Percentiles rank a stretch among this genome's conserved stretches.
Conservation (phyloP, 1,140 invertebrate genomes). For the Drosophila saltans region DNA sequence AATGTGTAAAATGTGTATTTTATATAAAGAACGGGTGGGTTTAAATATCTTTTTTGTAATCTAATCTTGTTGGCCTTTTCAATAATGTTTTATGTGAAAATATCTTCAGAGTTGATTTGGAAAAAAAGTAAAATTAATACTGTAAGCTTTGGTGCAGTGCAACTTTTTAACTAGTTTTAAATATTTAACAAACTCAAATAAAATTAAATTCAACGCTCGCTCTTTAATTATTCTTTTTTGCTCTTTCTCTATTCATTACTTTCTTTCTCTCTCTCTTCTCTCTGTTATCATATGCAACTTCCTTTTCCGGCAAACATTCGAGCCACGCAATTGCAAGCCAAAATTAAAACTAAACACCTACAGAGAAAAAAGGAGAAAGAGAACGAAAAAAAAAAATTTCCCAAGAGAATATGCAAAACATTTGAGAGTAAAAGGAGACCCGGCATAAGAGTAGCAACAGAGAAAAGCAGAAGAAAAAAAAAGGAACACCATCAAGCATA, state of each 20-base stretch:
- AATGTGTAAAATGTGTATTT: too few species aligned
- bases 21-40: too few species aligned
- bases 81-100: too few species aligned
- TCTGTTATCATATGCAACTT: slow-evolving; percentile 29
- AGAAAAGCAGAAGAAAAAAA: not conserved
- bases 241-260: not conserved
- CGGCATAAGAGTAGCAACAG: slow-evolving; percentile 3
- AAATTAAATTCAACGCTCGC: not conserved
- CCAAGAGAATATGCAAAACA: slow-evolving; percentile 18
- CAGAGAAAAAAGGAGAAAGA: not conserved
- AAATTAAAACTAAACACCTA: slow-evolving; percentile 53
- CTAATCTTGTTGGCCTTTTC: too few species aligned
- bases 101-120: too few species aligned
- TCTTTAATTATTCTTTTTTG: not conserved
- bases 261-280: not conserved
- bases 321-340: slow-evolving; percentile 33
- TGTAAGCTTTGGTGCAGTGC: too few species aligned
- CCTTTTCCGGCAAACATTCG: slow-evolving; percentile 27
- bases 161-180: too few species aligned
- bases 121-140: too few species aligned
- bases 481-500: slow-evolving; percentile 45
- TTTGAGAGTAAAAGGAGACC: not conserved
- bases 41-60: too few species aligned
- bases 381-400: slow-evolving; percentile 24
- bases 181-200: too few species aligned